phyloP scores from a whole-genome alignment of 2,888 invertebrate genomes.

The Mythimna albipuncta region DNA sequence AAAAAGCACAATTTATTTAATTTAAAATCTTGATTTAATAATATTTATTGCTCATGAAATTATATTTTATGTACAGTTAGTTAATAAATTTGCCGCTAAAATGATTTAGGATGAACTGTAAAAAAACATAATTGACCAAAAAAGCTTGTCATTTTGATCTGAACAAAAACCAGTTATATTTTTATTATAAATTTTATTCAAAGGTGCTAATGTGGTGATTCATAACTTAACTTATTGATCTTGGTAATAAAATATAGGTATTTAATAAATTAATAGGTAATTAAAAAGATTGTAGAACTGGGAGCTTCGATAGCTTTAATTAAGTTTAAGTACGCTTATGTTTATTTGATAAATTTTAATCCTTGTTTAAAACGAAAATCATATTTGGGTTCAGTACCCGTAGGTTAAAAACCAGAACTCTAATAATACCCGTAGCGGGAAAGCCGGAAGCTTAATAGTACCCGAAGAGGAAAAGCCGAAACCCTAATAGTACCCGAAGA shows the following conservation, averaged over 20 bases:
- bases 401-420: neutral
- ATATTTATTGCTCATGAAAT: too few species aligned
- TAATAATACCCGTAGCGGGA: neutral
- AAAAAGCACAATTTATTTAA: neutral
- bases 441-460: neutral
- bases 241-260: constrained; percentile 24
- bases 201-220: constrained; percentile 20
- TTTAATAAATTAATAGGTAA: neutral
- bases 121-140: constrained; percentile 7
- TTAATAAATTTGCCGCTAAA: constrained; percentile 12
- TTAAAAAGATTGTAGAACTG: constrained; percentile 7
- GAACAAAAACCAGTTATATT: constrained; percentile 38
- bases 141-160: constrained; percentile 8
- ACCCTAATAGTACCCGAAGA: neutral
- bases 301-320: constrained; percentile 24
- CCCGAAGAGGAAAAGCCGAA: neutral
- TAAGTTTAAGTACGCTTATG: constrained; percentile 2
- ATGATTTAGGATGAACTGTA: neutral
- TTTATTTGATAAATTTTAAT: neutral
- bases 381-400: neutral
- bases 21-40: neutral
- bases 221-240: constrained; percentile 42
- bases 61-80: neutral
- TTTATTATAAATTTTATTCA: constrained; percentile 17
- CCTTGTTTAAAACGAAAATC: neutral